Evolutionary conservation across 2,797 vertebrate species (phyloP), one percentile per base, ranked within the genome.

Genomic region (Tadarida brasiliensis): DNA sequence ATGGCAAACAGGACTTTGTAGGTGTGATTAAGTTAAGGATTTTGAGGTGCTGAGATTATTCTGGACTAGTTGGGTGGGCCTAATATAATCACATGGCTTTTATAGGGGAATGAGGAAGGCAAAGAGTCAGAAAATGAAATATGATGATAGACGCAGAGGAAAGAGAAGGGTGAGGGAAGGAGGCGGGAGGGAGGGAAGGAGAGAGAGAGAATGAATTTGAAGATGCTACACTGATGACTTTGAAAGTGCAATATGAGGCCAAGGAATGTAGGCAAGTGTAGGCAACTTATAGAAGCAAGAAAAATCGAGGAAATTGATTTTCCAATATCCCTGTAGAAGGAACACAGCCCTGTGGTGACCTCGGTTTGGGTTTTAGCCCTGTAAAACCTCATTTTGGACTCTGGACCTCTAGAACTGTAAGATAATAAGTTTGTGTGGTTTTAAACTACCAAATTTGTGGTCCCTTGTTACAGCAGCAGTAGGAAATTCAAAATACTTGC

Each of bases 401-500:
- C n/a, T 65, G 16, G 16, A 47, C 54, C n/a, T 86, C 47, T 73
- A 87, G 54, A 91, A 59, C 20, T 49, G 8, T 67, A 74, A 35
- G 33, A 47, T 80, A 22, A 73, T 28, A 88, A 5, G 33, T 33
- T 73, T 74, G 28, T 80, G 26, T 49, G 33, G 11, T 77, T 77
- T 93, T 39, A 44, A 44, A 44, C 39, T 19, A 44, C 28, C 20
- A 80, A n/a, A 5, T 49, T n/a, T 44, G 35, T 83, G 16, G 17
- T 63, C 24, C 81, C 19, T 92, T 70, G 20, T 57, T 95, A 71
- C 11, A 71, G 17, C 3, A 83, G 44, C 49, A 57, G 26, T 24
- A 77, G 28, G 44, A 68, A 92, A 90, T 89, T 96, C 44, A 89
- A 67, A 90, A 85, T 89, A 49, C 28, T 56, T 93, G 30, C 35